These are phyloP conservation scores for Cistogaster globosa DNA, from an alignment of 2,888 invertebrate genomes.

Conservation along the genomic window DNA sequence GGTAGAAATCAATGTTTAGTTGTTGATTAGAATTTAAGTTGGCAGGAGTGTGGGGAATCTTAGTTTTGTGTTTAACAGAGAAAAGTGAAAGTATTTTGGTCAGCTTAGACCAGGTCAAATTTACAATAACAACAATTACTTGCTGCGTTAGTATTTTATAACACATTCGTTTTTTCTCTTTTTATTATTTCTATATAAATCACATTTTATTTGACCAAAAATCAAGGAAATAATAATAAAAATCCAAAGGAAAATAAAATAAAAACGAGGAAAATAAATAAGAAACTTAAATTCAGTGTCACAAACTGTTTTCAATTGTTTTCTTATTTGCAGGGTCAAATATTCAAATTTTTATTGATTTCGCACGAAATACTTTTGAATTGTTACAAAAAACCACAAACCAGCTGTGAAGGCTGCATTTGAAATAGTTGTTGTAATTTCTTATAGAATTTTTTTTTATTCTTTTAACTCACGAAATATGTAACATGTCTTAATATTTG, in stretches of 20 bases:
- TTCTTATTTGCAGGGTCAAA: conserved; percentile 71
- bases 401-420: conserved; percentile 34
- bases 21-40: conserved; percentile 1
- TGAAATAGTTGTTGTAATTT: too few species aligned
- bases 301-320: conserved; percentile 47
- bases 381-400: conserved; percentile 34
- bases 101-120: conserved; percentile 11
- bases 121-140: conserved; percentile 35
- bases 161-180: too few species aligned
- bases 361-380: conserved; percentile 72
- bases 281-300: conserved; percentile 66
- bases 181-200: conserved; percentile 4
- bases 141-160: conserved; percentile 3
- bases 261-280: conserved; percentile 37
- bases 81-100: conserved; percentile 24
- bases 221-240: neutral
- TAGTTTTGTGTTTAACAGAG: neutral
- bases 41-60: neutral
- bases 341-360: conserved; percentile 82
- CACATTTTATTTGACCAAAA: conserved; percentile 51
- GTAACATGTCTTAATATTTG: too few species aligned
- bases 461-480: too few species aligned
- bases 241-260: conserved; percentile 25
- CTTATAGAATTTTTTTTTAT: too few species aligned
- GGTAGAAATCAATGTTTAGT: neutral